These are phyloP conservation scores for Julus scanicus DNA, from an alignment of 2,888 invertebrate genomes.

Conservation along the genomic window DNA sequence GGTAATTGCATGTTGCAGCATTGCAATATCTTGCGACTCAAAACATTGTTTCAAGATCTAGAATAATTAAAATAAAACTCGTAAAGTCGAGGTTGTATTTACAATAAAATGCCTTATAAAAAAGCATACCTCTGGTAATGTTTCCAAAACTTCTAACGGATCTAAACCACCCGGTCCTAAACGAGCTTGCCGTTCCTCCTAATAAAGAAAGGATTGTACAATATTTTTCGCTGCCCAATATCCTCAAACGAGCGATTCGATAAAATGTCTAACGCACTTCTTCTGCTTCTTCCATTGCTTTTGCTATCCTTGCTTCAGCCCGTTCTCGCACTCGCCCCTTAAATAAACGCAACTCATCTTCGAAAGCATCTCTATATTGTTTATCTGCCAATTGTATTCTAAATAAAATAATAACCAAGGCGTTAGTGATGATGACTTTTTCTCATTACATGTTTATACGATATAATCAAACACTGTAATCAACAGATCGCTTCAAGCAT, in stretches of 20 bases:
- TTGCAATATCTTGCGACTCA: slow-evolving; percentile 80
- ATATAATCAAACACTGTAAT: neutral
- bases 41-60: slow-evolving; percentile 71
- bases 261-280: slow-evolving; percentile 71
- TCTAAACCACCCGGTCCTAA: slow-evolving; percentile 98
- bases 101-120: neutral
- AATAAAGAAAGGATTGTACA: neutral
- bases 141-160: slow-evolving; percentile 95
- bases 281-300: slow-evolving; percentile 82
- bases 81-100: neutral
- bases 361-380: slow-evolving; percentile 91
- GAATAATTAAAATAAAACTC: slow-evolving; percentile 49
- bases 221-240: too few relatives aligned
- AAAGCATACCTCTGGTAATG: slow-evolving; percentile 81
- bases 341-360: slow-evolving; percentile 90
- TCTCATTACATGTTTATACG: neutral
- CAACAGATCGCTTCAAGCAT: too few relatives aligned
- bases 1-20: slow-evolving; percentile 87
- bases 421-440: neutral
- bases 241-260: too few relatives aligned
- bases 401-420: neutral
- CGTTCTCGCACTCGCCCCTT: slow-evolving; percentile 85
- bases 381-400: slow-evolving; percentile 94
- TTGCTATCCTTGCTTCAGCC: slow-evolving; percentile 86
- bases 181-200: slow-evolving; percentile 85